Base-by-base conservation (phyloP, 1,140 invertebrate genomes). In the Campoletis sonorensis region DNA sequence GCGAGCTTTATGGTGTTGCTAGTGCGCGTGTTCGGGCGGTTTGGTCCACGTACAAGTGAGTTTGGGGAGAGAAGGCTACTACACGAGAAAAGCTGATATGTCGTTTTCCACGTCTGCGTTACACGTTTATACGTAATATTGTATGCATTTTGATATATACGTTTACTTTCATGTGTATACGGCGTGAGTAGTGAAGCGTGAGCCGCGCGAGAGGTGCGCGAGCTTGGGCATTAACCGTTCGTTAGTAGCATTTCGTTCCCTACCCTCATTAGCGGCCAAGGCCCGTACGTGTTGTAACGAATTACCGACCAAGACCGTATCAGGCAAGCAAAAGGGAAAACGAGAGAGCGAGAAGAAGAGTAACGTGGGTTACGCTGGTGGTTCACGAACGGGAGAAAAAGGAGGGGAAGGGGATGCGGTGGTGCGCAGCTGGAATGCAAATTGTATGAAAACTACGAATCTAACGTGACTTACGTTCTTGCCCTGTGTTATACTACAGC, bases 241-340 rank as follows among this genome's bases (percentile, higher is more conserved):
- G 82, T 84, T 84, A 84, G 82, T 84, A 84, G 68, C 80, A 84
- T 80, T 81, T 84, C 82, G 82, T 83, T 83, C 80, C 58, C 79
- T 84, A 80, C 82, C 80, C 80, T 84, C 82, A 84, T 84, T 84
- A 84, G 82, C 80, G 82, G 77, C 82, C 78, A 71, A 49, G 67
- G 40, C 70, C 78, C 73, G 78, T 84, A 81, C 72, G 80, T 76
- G 82, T 80, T 83, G 82, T 84, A 81, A 84, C 82, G 80, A 84
- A 84, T 84, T 84, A 84, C 82, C 58, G 78, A 72, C 67, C 64
- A 67, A 68, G 73, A 64, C 49, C 54, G 49, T 58, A 51, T 23
- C 26, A 33, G 76, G 54, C 27, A 16, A 10, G n/a, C 15, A 21
- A n/a, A 33, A 26, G 8, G 23, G 23, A 64, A 26, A 26, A 26